A percentile compares a stretch with the other conserved stretches of the same genome.
Evolutionary conservation across 2,113 vertebrate species (phyloP).

Genomic region (Mesocricetus auratus): DNA sequence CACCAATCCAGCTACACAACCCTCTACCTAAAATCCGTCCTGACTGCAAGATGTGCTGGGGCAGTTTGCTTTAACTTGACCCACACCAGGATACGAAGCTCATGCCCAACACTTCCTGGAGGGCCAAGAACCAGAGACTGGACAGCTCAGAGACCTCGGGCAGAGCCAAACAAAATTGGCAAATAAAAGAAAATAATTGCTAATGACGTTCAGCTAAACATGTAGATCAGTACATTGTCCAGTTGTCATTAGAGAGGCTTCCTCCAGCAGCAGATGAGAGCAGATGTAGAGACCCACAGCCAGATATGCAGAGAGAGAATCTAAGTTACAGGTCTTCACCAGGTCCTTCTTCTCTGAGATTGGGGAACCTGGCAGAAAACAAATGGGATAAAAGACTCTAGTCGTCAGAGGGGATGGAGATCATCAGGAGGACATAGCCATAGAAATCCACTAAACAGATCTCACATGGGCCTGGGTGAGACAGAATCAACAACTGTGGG

Average conservation of each 20-base stretch:
- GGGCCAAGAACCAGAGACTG: not conserved
- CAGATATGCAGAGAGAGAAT: not conserved
- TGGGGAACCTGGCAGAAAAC: not conserved
- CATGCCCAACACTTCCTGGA: not conserved
- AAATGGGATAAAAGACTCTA: not conserved
- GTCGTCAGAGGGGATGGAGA: not conserved
- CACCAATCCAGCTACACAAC: not conserved
- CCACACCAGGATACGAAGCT: not conserved
- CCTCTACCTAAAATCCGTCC: not conserved
- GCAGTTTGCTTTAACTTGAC: not conserved
- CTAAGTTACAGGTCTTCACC: not conserved
- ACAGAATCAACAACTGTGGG: not conserved
- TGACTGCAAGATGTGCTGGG: not conserved
- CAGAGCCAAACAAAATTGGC: not conserved
- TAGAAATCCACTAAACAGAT: not conserved
- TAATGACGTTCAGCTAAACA: not conserved
- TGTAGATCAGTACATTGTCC: not conserved
- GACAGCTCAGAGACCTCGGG: not conserved
- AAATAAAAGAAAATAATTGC: not conserved
- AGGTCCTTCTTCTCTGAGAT: not conserved
- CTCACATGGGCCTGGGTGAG: not conserved
- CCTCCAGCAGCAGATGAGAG: not conserved
- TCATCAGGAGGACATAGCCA: not conserved
- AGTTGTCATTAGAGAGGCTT: not conserved
- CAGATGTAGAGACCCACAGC: not conserved